phyloP scores from a whole-genome alignment of 2,113 vertebrate genomes.

The Ia io region DNA sequence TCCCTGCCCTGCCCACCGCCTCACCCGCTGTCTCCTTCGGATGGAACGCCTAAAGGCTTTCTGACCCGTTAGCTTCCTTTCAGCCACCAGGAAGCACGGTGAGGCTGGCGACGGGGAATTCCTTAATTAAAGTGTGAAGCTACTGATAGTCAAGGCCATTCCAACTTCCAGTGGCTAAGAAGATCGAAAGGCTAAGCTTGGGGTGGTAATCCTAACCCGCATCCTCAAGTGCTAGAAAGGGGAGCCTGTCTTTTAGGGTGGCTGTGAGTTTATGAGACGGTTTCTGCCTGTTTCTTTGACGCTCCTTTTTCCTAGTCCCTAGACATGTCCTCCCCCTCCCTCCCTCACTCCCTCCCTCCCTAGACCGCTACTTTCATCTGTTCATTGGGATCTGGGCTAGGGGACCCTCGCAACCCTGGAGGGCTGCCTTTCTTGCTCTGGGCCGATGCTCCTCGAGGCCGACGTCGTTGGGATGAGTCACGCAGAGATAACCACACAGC shows the following conservation, averaged over 20 bases:
- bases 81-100: background rate
- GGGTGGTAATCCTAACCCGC: background rate
- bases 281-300: background rate
- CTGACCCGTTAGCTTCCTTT: background rate
- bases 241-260: background rate
- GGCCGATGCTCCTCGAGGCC: accelerated
- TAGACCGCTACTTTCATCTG: background rate
- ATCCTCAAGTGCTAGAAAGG: background rate
- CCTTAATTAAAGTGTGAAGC: background rate
- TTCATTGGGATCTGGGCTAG: background rate
- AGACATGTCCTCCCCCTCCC: background rate
- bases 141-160: background rate
- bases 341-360: background rate
- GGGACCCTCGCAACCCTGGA: background rate
- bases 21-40: background rate
- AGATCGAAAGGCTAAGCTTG: background rate
- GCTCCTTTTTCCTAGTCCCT: background rate
- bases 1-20: background rate
- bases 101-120: background rate
- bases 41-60: background rate
- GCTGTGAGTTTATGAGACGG: background rate
- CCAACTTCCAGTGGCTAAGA: background rate
- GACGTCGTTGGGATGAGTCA: background rate
- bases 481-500: background rate
- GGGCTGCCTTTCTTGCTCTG: background rate